These are phyloP conservation scores for Helobdella robusta DNA, from an alignment of 2,888 invertebrate species.

Conservation along the genomic window DNA sequence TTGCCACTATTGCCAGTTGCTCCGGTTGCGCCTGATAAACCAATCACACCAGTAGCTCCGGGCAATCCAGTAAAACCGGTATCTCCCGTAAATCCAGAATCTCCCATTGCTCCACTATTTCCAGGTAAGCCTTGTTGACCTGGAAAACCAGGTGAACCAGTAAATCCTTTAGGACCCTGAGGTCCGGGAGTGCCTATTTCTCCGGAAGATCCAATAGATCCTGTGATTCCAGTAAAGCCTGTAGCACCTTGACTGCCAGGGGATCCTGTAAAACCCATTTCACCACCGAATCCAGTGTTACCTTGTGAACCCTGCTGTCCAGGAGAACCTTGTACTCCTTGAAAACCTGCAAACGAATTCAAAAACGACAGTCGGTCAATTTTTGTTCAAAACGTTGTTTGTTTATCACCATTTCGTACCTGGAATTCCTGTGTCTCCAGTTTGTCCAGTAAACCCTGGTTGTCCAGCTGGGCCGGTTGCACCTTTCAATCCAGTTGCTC, in stretches of 20 bases:
- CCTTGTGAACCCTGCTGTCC: slow-evolving; percentile 23
- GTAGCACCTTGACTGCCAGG: slow-evolving; percentile 41
- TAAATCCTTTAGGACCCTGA: slow-evolving; percentile 27
- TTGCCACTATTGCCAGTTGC: slow-evolving; percentile 22
- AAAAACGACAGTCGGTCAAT: slow-evolving; percentile 41
- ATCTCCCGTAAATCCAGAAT: slow-evolving; percentile 2
- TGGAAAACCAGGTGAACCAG: slow-evolving; percentile 28
- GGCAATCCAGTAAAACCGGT: slow-evolving; percentile 25
- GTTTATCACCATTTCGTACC: slow-evolving; percentile 49
- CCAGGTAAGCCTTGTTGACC: slow-evolving; percentile 21
- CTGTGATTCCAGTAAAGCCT: slow-evolving; percentile 9
- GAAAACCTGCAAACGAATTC: slow-evolving; percentile 9
- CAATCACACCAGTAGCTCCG: slow-evolving; percentile 28
- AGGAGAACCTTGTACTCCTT: slow-evolving; percentile 16
- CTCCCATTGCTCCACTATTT: slow-evolving; percentile 13
- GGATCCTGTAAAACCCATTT: slow-evolving; percentile 38
- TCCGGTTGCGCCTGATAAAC: slow-evolving; percentile 26
- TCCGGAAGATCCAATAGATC: slow-evolving; percentile 10
- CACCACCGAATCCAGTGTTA: slow-evolving; percentile 14
- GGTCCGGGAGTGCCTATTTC: slow-evolving; percentile 28
- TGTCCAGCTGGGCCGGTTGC: slow-evolving; percentile 53
- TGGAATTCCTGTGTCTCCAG: not conserved
- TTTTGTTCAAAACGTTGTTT: too few species aligned
- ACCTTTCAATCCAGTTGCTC: slow-evolving; percentile 26
- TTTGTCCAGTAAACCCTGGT: slow-evolving; percentile 33